Evolutionary conservation across 2,888 invertebrate genomes (phyloP).

Genomic region (Drepanosiphum platanoidis): DNA sequence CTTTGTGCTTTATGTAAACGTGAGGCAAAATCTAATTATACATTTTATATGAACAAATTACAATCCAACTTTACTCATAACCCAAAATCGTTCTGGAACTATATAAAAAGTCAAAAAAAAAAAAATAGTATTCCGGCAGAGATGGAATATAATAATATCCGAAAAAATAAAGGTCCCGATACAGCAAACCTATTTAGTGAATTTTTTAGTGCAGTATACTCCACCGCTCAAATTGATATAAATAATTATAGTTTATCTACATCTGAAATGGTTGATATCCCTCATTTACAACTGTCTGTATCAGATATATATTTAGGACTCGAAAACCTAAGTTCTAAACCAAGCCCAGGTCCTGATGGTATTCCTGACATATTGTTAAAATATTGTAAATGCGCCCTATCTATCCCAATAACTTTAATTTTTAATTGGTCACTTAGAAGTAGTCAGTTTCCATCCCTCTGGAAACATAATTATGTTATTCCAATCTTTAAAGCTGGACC

Average conservation of each 20-base stretch:
- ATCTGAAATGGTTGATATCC: not conserved
- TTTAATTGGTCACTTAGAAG: not conserved
- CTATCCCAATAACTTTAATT: not conserved
- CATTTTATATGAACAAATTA: not conserved
- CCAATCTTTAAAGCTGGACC: not conserved
- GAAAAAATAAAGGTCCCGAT: not conserved
- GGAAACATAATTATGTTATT: conserved; percentile 2
- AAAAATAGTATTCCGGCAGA: not conserved
- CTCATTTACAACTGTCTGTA: not conserved
- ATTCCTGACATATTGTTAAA: not conserved
- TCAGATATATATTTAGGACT: not conserved
- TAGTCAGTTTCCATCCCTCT: not conserved
- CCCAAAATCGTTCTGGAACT: conserved; percentile 12
- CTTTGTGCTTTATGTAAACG: not conserved
- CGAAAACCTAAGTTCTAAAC: not conserved
- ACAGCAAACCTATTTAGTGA: not conserved
- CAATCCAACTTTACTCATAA: conserved; percentile 9
- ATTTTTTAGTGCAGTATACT: conserved; percentile 2
- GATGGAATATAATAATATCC: no score
- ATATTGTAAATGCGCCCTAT: not conserved
- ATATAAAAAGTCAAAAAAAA: not conserved
- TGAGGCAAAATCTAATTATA: not conserved
- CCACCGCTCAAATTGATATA: not conserved
- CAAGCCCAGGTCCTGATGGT: conserved; percentile 5
- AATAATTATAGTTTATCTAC: not conserved